Percentiles rank a stretch among this genome's conserved stretches.
Conservation (phyloP, 2,797 vertebrate genomes). For the Macropus fuliginosus region DNA sequence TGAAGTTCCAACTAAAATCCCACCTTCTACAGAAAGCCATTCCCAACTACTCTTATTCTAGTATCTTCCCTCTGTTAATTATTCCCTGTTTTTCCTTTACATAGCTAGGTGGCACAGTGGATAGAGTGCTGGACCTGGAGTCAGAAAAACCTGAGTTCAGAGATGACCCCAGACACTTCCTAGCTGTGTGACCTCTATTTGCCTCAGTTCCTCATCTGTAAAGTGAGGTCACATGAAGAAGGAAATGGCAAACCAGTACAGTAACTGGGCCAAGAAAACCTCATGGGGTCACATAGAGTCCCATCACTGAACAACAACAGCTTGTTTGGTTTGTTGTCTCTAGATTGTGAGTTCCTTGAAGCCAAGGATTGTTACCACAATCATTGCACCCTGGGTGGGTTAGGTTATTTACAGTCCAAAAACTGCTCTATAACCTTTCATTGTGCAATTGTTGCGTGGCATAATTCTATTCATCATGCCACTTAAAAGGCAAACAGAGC, state of each 20-base stretch:
- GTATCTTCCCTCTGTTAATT: neutral
- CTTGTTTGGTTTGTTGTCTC: neutral
- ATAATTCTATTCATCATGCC: too few relatives aligned
- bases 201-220: neutral
- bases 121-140: neutral
- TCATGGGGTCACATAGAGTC: neutral
- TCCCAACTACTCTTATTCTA: neutral
- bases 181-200: neutral
- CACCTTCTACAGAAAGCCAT: neutral
- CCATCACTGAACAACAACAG: neutral
- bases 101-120: neutral
- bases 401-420: too few relatives aligned
- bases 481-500: too few relatives aligned
- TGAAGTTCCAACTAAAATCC: neutral
- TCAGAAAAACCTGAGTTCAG: neutral
- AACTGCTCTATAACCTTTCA: too few relatives aligned
- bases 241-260: neutral
- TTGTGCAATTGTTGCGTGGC: too few relatives aligned
- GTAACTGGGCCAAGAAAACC: neutral
- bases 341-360: neutral
- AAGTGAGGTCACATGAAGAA: neutral
- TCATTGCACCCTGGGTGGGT: too few relatives aligned
- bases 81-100: neutral
- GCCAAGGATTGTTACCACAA: neutral
- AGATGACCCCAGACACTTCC: neutral